Conservation (phyloP, 2,113 vertebrate species). For the Ceyx margarethae region DNA sequence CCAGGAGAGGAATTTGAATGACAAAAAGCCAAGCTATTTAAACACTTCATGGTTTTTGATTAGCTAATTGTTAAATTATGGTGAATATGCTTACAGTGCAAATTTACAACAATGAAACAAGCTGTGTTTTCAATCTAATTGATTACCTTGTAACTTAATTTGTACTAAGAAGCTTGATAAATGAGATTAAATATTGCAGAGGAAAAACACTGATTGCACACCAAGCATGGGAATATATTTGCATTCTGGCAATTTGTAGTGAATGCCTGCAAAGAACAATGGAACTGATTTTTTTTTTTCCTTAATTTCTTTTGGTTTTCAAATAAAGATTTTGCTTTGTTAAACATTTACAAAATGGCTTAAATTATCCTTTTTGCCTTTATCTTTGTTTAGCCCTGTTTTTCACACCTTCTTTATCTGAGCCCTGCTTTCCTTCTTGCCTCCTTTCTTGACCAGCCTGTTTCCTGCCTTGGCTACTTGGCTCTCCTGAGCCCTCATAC, state of each 20-base stretch:
- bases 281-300: neutral
- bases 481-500: neutral
- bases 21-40: constrained; percentile 25
- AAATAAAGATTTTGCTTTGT: neutral
- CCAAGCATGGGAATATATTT: neutral
- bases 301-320: neutral
- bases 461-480: neutral
- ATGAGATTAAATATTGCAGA: constrained; percentile 50
- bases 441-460: neutral
- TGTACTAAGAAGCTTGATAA: constrained; percentile 64
- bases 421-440: neutral
- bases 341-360: neutral
- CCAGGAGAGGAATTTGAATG: constrained; percentile 39
- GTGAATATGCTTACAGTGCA: constrained; percentile 40
- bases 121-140: constrained; percentile 47
- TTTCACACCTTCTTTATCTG: neutral
- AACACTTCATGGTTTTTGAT: constrained; percentile 54
- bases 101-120: constrained; percentile 63
- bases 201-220: constrained; percentile 16
- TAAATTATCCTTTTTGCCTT: neutral
- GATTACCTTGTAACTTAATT: constrained; percentile 67
- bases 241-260: neutral
- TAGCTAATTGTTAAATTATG: constrained; percentile 52
- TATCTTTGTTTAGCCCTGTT: neutral
- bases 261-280: neutral